These are phyloP conservation scores for Leptoclinus maculatus DNA, from an alignment of 2,797 vertebrate genomes.

Conservation along the genomic window DNA sequence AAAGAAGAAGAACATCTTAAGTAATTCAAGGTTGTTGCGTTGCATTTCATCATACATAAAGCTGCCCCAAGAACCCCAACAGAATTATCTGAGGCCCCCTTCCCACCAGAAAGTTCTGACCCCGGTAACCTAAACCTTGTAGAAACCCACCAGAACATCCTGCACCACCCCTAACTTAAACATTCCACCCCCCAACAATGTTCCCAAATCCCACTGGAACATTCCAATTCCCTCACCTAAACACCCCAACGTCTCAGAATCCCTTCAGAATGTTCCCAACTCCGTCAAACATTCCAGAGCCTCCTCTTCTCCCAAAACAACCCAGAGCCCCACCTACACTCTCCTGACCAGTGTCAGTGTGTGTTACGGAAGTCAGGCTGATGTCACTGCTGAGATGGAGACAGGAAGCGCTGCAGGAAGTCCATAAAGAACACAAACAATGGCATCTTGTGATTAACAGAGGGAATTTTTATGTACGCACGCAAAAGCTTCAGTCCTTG, in stretches of 20 bases:
- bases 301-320: conserved; percentile 21
- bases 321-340: background rate
- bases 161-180: conserved; percentile 6
- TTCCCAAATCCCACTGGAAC: background rate
- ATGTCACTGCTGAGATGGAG: conserved; percentile 52
- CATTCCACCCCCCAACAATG: background rate
- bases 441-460: conserved; percentile 41
- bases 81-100: background rate
- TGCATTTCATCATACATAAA: background rate
- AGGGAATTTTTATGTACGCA: conserved; percentile 19
- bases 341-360: conserved; percentile 15
- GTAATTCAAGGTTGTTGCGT: background rate
- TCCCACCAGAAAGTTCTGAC: conserved; percentile 2
- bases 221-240: background rate
- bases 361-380: conserved; percentile 31
- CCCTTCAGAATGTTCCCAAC: background rate
- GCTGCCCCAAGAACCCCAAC: background rate
- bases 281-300: conserved; percentile 3
- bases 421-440: conserved; percentile 73
- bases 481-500: conserved; percentile 18
- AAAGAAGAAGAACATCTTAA: background rate
- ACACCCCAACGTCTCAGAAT: conserved; percentile 6
- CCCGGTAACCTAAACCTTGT: background rate
- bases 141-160: background rate
- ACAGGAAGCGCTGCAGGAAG: conserved; percentile 77